phyloP scores from a whole-genome alignment of 1,140 invertebrate genomes.

The Brachionus paranguensis region DNA sequence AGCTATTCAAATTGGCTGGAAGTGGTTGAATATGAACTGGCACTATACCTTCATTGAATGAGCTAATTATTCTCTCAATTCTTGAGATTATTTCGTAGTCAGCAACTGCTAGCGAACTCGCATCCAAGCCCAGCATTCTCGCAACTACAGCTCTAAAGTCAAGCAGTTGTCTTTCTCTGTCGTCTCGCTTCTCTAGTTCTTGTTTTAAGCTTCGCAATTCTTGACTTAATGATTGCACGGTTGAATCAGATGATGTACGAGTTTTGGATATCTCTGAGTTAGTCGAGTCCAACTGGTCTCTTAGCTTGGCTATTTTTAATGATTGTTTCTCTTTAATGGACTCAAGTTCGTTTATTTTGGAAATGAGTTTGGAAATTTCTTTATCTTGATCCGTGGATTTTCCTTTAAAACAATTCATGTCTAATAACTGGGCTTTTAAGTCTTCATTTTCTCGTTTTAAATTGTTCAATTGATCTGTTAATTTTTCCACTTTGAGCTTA shows the following conservation, averaged over 20 bases:
- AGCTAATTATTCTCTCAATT: conserved; percentile 51
- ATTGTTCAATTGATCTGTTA: conserved; percentile 30
- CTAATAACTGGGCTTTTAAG: conserved; percentile 22
- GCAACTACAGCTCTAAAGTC: conserved; percentile 53
- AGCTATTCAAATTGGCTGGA: background rate
- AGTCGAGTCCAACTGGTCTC: conserved; percentile 44
- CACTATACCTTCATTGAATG: conserved; percentile 32
- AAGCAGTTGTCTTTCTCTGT: conserved; percentile 53
- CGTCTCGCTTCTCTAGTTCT: conserved; percentile 48
- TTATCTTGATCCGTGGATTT: conserved; percentile 48
- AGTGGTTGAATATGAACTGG: conserved; percentile 37
- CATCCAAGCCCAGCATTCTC: conserved; percentile 54
- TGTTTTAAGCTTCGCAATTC: conserved; percentile 53
- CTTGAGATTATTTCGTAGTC: conserved; percentile 55
- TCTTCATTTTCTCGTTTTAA: conserved; percentile 30
- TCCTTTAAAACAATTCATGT: background rate
- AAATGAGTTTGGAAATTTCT: conserved; percentile 48
- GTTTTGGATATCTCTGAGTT: conserved; percentile 46
- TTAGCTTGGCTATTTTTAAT: conserved; percentile 49
- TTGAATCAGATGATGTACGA: conserved; percentile 47
- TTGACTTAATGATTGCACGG: conserved; percentile 53
- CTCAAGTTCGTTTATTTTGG: conserved; percentile 51
- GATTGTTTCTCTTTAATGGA: conserved; percentile 50
- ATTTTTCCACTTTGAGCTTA: conserved; percentile 38
- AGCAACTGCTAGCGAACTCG: conserved; percentile 52